phyloP scores from a whole-genome alignment of 2,888 invertebrate genomes.

The Entomobrya proxima region DNA sequence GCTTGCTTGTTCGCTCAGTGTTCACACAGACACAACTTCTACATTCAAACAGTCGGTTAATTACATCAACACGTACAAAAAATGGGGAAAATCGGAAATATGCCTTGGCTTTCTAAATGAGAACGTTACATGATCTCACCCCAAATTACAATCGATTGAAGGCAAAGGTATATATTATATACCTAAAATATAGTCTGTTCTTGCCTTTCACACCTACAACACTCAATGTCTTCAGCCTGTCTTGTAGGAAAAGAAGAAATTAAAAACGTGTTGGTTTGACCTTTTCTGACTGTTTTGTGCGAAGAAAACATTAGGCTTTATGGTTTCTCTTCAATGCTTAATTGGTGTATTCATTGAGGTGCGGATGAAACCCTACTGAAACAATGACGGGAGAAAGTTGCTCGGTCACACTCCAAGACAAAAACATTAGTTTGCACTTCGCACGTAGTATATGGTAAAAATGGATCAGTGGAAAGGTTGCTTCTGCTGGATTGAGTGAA shows the following conservation, averaged over 20 bases:
- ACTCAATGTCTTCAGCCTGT: too few relatives aligned
- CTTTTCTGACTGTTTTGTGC: slow-evolving; percentile 7
- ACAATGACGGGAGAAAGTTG: neutral
- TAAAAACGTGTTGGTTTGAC: slow-evolving; percentile 17
- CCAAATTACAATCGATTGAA: too few relatives aligned
- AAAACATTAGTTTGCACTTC: slow-evolving; percentile 9
- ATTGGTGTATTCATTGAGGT: slow-evolving; percentile 31
- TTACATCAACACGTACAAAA: neutral
- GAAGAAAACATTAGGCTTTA: slow-evolving; percentile 10
- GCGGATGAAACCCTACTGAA: neutral
- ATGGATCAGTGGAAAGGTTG: neutral
- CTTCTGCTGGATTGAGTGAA: neutral
- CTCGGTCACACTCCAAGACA: neutral
- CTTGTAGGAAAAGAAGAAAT: too few relatives aligned
- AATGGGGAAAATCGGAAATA: neutral
- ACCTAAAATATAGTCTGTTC: too few relatives aligned
- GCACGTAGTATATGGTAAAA: too few relatives aligned
- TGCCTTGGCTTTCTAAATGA: neutral
- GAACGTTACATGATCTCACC: too few relatives aligned
- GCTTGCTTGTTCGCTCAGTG: too few relatives aligned
- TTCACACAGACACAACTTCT: too few relatives aligned
- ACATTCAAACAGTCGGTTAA: neutral
- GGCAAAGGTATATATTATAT: too few relatives aligned
- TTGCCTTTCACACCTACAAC: too few relatives aligned
- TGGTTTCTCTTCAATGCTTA: neutral